A percentile compares a stretch with the other conserved stretches of the same genome.
Conservation (phyloP, 2,113 vertebrate species). For the Aphelocoma coerulescens region DNA sequence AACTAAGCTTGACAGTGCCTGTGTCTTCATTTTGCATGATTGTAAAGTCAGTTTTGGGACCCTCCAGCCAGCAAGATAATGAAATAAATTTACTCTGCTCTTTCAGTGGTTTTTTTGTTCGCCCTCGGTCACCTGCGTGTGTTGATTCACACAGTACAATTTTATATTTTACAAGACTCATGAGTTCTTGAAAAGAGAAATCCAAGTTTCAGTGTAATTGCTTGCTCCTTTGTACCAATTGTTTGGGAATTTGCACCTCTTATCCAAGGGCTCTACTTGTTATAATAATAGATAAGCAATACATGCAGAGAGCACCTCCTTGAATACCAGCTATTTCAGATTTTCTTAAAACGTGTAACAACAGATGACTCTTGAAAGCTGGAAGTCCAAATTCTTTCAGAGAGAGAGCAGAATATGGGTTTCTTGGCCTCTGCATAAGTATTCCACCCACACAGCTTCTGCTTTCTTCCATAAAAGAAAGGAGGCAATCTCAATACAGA, state of each 20-base stretch:
- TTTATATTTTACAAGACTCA: background rate
- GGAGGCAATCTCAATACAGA: background rate
- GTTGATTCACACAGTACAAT: background rate
- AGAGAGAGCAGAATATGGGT: background rate
- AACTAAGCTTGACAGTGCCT: background rate
- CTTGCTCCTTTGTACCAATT: background rate
- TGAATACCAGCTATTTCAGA: background rate
- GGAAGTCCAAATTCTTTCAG: background rate
- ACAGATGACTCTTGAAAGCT: background rate
- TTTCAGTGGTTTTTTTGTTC: background rate
- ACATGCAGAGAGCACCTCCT: background rate
- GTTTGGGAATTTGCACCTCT: background rate
- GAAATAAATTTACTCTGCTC: background rate
- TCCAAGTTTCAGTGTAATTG: background rate
- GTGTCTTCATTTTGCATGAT: background rate
- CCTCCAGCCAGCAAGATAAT: background rate
- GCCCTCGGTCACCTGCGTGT: accelerated
- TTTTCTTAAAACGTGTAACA: background rate
- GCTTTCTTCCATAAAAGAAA: background rate
- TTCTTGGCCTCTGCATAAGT: background rate
- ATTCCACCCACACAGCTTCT: background rate
- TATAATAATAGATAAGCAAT: background rate
- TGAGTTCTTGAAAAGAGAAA: background rate
- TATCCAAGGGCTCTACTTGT: background rate
- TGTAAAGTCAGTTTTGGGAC: background rate